Evolutionary conservation across 2,888 invertebrate genomes (phyloP).

Genomic region (Hetaerina titia): DNA sequence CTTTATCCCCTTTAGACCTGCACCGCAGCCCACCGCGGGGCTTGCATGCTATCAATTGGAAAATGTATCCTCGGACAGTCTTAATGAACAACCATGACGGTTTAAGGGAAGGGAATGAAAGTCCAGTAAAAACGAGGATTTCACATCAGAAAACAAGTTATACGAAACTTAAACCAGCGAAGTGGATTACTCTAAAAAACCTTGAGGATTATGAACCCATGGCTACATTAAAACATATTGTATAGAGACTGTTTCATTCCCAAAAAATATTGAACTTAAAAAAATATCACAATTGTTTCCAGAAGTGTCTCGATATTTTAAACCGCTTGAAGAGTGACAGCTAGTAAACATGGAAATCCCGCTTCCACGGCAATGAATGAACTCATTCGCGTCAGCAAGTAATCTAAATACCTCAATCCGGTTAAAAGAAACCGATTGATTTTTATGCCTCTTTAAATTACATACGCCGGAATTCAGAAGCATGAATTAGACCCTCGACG

Average conservation of each 20-base stretch:
- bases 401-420: neutral
- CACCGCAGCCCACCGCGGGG: too few relatives aligned
- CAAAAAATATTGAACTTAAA: neutral
- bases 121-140: neutral
- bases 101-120: too few relatives aligned
- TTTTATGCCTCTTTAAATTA: neutral
- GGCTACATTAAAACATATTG: neutral
- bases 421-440: neutral
- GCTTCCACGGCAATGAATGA: neutral
- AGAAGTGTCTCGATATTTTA: neutral
- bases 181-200: neutral
- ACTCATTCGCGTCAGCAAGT: neutral
- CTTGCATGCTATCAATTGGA: too few relatives aligned
- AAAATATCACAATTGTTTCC: neutral
- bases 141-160: neutral
- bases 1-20: too few relatives aligned
- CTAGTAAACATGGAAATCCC: neutral
- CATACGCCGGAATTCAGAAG: neutral
- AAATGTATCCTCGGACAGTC: neutral
- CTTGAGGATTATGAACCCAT: neutral
- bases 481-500: neutral
- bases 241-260: neutral
- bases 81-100: neutral
- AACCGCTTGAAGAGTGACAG: neutral
- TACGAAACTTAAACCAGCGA: neutral